Evolutionary conservation across 2,113 vertebrate species (phyloP).

Genomic region (Crotalus viridis): DNA sequence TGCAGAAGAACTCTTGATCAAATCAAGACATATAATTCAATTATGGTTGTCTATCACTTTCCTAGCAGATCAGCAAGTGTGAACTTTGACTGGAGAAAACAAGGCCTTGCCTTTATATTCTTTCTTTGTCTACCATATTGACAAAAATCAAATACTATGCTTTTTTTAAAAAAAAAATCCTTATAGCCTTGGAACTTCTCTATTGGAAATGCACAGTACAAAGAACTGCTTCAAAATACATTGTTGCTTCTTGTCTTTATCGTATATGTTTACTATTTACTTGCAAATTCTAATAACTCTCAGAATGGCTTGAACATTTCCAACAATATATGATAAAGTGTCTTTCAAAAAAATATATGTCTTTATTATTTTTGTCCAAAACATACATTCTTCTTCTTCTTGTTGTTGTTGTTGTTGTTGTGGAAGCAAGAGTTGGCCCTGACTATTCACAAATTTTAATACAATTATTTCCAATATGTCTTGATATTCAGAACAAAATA

Average conservation of each 20-base stretch:
- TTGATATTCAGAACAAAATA: background rate
- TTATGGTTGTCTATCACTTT: background rate
- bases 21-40: constrained; percentile 47
- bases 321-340: background rate
- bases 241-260: background rate
- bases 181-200: constrained; percentile 14
- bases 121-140: background rate
- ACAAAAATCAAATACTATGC: background rate
- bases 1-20: constrained; percentile 43
- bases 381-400: background rate
- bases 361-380: background rate
- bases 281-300: background rate
- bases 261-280: background rate
- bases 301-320: constrained; percentile 14
- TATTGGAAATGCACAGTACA: constrained; percentile 19
- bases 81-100: constrained; percentile 18
- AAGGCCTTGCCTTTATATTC: fast-evolving
- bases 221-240: background rate
- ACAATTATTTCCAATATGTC: background rate
- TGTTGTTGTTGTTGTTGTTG: background rate
- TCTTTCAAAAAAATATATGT: background rate
- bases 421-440: background rate
- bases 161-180: background rate
- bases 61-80: background rate
- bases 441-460: background rate